Conservation (phyloP, 2,797 vertebrate species). For the Tinamus major region DNA sequence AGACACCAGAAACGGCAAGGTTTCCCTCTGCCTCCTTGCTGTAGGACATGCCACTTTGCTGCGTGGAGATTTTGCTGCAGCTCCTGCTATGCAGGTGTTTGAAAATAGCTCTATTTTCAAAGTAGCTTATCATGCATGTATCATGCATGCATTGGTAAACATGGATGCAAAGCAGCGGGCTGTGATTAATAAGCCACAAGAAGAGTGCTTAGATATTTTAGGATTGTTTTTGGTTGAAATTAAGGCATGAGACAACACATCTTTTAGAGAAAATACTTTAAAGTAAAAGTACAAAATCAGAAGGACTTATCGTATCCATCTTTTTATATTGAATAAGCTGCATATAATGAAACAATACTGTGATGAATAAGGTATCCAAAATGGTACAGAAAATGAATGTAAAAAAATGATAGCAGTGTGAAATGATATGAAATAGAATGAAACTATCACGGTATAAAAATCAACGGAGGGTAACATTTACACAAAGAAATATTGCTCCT, state of each 20-base stretch:
- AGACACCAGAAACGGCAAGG: neutral
- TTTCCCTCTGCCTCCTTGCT: neutral
- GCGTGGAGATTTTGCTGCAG: neutral
- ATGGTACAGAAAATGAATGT: neutral
- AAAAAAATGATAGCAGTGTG: neutral
- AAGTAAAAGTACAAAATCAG: neutral
- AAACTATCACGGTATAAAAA: neutral
- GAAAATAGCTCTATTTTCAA: neutral
- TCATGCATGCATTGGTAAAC: neutral
- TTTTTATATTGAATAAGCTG: neutral
- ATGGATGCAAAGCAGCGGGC: neutral
- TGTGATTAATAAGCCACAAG: neutral
- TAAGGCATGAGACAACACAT: neutral
- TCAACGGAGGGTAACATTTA: neutral
- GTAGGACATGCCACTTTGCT: neutral
- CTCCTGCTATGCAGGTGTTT: neutral
- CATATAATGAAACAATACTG: neutral
- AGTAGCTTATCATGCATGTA: neutral
- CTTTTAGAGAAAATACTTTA: neutral
- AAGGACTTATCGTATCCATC: neutral
- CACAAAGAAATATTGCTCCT: neutral
- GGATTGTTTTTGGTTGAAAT: neutral
- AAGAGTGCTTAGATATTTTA: neutral
- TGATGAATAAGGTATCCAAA: neutral
- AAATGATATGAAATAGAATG: neutral